Evolutionary conservation across 2,888 invertebrate species (phyloP), one percentile per base, ranked within the genome.

Genomic region (Tetanocera ferruginea): DNA sequence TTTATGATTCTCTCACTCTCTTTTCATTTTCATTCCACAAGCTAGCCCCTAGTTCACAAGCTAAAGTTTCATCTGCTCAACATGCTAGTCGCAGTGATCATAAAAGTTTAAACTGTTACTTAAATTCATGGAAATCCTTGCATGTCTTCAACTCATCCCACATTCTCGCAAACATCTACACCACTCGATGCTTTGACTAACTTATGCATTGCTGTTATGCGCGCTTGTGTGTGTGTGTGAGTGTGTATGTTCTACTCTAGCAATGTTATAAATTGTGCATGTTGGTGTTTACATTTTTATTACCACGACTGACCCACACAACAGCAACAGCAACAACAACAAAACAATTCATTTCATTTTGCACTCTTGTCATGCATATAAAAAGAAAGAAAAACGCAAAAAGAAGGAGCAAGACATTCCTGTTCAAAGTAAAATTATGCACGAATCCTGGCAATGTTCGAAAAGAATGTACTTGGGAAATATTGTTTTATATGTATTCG

Each of bases 251-350:
- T 23, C 3, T 23, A 9, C 57, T 14, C 1, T 23, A 28, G 57
- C 23, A 49, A 64, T 43, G 64, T 77, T 73, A 70, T 78, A 80
- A 80, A 78, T 79, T 80, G 79, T 75, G 62, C 66, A 75, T 71
- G 76, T 72, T 79, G 66, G 49, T 70, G 78, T 79, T 80, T 73
- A 78, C 60, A 70, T 79, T 80, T 80, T 81, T 79, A 79, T 79
- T 79, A 79, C 76, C 78, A 64, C 76, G 71, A 34, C 57, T 73
- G 73, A 72, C 57, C 55, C 67, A 64, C 14, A 55, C 66, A 69
- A 5, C 8, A 67, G 31, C 52, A 62, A 34, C 62, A 73, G 23
- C 55, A 52, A 51, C 51, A 28, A 25, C n/a, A n/a, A n/a, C 43
- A 60, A 60, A 43, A 69, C 19, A 55, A 55, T 60, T 72, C 37